Conservation (phyloP, 2,888 invertebrate genomes). For the Rhorus exstirpatorius region DNA sequence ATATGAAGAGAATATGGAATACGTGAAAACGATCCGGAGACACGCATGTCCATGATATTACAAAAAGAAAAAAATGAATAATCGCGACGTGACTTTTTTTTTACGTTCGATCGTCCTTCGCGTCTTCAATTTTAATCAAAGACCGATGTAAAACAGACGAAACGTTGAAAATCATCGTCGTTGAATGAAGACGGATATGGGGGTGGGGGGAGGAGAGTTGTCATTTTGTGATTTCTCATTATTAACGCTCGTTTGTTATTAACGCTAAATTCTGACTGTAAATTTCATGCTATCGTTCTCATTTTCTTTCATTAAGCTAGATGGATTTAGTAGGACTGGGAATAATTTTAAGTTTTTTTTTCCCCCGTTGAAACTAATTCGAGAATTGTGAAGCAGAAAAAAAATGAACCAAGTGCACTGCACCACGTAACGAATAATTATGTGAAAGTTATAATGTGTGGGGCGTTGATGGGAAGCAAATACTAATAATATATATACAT, state of each 20-base stretch:
- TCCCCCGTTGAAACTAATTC: not conserved
- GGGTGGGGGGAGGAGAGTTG: too few species aligned
- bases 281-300: too few species aligned
- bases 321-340: too few species aligned
- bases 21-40: conserved; percentile 49
- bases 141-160: too few species aligned
- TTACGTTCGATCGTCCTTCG: not conserved
- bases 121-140: not conserved
- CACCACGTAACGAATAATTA: conserved; percentile 31
- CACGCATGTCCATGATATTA: conserved; percentile 37
- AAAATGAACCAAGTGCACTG: not conserved
- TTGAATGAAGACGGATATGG: too few species aligned
- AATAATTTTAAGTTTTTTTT: not conserved
- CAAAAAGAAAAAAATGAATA: conserved; percentile 2
- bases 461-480: conserved; percentile 49
- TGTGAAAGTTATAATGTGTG: conserved; percentile 30
- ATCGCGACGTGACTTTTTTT: not conserved
- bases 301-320: too few species aligned
- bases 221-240: too few species aligned
- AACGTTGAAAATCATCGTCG: too few species aligned
- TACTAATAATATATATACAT: too few species aligned
- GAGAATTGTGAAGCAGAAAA: not conserved
- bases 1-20: conserved; percentile 39
- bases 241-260: too few species aligned
- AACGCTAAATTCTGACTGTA: too few species aligned